A percentile compares a stretch with the other conserved stretches of the same genome.
phyloP scores from a whole-genome alignment of 2,797 vertebrate species.

The Anabas testudineus region DNA sequence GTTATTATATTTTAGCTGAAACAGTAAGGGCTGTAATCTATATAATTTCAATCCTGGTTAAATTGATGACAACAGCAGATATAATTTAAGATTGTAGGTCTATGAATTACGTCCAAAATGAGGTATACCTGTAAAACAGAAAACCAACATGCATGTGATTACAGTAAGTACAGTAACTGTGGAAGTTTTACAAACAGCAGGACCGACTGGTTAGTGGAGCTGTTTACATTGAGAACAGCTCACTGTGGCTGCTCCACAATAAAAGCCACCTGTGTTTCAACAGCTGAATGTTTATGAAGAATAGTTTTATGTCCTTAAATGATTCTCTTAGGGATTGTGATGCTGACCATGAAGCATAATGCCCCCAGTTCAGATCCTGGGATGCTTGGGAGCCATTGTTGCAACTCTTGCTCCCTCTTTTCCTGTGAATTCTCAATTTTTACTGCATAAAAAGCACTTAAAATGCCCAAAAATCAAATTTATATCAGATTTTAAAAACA shows the following conservation, averaged over 20 bases:
- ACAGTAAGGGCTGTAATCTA: neutral
- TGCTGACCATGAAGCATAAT: neutral
- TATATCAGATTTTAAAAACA: neutral
- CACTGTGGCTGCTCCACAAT: conserved; percentile 3
- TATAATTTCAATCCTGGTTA: neutral
- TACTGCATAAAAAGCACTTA: neutral
- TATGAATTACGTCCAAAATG: neutral
- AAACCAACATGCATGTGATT: too few relatives aligned
- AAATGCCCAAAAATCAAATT: neutral
- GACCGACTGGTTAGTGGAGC: conserved; percentile 14
- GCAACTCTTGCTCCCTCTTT: neutral
- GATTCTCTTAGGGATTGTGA: conserved; percentile 5
- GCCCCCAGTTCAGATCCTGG: neutral
- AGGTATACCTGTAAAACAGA: neutral
- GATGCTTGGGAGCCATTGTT: conserved; percentile 8
- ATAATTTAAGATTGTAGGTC: neutral
- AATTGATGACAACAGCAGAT: neutral
- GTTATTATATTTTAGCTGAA: neutral
- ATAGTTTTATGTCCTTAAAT: conserved; percentile 3
- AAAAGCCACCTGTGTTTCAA: conserved; percentile 3
- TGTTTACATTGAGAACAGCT: conserved; percentile 13
- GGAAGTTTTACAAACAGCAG: neutral
- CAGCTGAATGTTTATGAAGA: conserved; percentile 25
- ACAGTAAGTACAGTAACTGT: neutral
- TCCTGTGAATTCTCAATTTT: neutral